Base-by-base conservation (phyloP, 1,140 invertebrate genomes). In the Mamestra configurata region DNA sequence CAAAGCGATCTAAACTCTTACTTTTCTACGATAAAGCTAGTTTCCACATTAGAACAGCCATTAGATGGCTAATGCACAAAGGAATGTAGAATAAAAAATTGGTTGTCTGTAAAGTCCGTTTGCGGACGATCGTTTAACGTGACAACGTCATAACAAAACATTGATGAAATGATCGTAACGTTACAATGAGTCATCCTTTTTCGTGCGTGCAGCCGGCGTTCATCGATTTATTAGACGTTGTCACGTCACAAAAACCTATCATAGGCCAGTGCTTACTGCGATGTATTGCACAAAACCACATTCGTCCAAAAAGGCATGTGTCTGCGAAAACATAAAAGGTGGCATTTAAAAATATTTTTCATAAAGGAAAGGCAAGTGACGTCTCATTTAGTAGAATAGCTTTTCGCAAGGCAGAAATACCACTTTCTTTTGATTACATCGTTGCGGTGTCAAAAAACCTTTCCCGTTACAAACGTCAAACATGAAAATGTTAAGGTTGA, bases 1-100 rank as follows among this genome's bases (percentile, higher is more conserved):
- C 88, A 66, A 66, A 66, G 55, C 70, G n/a, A 27, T 35, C 24
- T 27, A n/a, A 55, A 53, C 27, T 35, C 49, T 72, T 35, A 40
- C 46, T 55, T 46, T 18, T 70, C 35, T 8, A 5, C 40, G 1
- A 27, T 49, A 70, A 24, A 15, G 64, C 1, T 46, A 49, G 37
- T 61, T 61, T 35, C 18, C 27, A 61, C n/a, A 61, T 61, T 57
- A 6, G 15, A 15, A 73, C 20, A 73, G 22, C 11, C 18, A 43
- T n/a, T n/a, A n/a, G 8, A n/a, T n/a, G 11, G 0, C 10, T 49
- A n/a, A 49, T 49, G 15, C 15, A 49, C 27, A 31, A 59, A 31
- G 10, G n/a, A 2, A 4, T 5, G 10, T n/a, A 15, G 24, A 11
- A 11, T 4, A 15, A 59, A 31, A 59, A 13, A n/a, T n/a, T n/a